Evolutionary conservation across 2,797 vertebrate species (phyloP).

Genomic region (Paramormyrops hopkinsi): DNA sequence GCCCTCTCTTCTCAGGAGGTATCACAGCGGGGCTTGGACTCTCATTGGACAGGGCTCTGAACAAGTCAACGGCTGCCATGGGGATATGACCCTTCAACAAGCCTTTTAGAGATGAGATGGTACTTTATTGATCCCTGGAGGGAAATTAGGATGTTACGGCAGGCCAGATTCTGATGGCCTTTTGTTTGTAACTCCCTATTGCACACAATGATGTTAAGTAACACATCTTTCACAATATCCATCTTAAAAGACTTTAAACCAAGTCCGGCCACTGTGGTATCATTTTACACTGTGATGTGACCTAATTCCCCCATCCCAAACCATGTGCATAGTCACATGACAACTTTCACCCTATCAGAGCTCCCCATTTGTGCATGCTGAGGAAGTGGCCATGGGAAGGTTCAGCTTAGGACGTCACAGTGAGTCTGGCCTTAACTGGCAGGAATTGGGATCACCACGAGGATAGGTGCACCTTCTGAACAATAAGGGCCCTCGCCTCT

Average conservation of each 20-base stretch:
- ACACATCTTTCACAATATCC: neutral
- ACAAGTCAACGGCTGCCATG: constrained; percentile 67
- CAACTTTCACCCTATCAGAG: neutral
- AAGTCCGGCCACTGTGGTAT: neutral
- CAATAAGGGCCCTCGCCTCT: neutral
- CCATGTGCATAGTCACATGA: neutral
- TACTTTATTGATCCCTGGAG: neutral
- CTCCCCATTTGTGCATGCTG: neutral
- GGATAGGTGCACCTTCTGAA: neutral
- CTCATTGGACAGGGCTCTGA: constrained; percentile 54
- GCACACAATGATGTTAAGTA: neutral
- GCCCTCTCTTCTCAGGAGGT: constrained; percentile 58
- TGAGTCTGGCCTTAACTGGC: neutral
- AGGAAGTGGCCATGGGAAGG: neutral
- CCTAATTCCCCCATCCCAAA: neutral
- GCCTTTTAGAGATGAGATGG: neutral
- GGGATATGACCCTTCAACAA: constrained; percentile 50
- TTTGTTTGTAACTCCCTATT: neutral
- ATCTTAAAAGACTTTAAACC: neutral
- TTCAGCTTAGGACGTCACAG: neutral
- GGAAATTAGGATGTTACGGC: neutral
- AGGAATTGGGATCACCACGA: neutral
- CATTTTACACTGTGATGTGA: neutral
- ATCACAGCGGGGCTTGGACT: constrained; percentile 53
- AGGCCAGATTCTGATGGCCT: neutral